These are phyloP conservation scores for Muscicapa comitata DNA, from an alignment of 2,797 vertebrate genomes.

Conservation along the genomic window DNA sequence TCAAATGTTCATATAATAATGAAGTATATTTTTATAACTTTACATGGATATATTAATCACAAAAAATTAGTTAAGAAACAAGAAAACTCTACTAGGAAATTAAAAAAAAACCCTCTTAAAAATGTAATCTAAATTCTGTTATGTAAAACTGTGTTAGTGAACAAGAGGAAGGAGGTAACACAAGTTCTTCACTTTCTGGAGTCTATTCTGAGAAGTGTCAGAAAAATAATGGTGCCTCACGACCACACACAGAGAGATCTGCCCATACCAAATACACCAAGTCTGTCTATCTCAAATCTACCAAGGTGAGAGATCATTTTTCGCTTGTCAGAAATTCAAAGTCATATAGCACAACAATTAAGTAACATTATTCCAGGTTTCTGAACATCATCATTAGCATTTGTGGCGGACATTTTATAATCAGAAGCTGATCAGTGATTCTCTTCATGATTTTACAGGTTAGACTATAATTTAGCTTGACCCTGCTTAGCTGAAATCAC, in stretches of 20 bases:
- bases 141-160: neutral
- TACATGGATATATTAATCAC: neutral
- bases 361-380: neutral
- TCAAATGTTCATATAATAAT: neutral
- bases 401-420: neutral
- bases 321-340: neutral
- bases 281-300: neutral
- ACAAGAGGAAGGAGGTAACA: neutral
- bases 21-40: neutral
- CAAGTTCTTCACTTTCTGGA: neutral
- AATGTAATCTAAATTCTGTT: neutral
- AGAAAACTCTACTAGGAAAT: neutral
- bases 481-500: neutral
- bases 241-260: neutral
- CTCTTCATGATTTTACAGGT: neutral
- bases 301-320: neutral
- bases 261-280: neutral
- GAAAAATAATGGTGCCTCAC: neutral
- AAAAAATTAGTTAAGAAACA: neutral
- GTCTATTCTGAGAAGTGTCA: neutral
- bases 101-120: neutral
- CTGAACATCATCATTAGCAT: neutral
- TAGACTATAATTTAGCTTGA: neutral
- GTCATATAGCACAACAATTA: neutral
- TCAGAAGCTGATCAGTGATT: neutral